Base-by-base conservation (phyloP, 2,888 invertebrate species). In the Pogonocherus hispidulus region DNA sequence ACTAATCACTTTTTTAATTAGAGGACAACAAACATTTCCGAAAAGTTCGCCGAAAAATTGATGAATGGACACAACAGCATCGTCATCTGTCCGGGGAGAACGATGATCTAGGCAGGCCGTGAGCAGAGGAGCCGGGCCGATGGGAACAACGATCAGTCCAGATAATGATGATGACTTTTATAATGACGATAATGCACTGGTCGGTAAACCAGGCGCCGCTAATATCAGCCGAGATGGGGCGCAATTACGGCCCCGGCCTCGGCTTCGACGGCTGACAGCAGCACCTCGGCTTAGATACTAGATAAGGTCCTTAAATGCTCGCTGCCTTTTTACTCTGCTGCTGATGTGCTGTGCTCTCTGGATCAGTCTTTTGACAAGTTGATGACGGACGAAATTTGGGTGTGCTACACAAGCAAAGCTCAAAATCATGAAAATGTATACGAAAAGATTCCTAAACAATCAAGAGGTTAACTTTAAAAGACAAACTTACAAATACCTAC, bases 141-240 rank as follows among this genome's bases (percentile, higher is more conserved):
- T 79, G 79, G 78, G 79, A 81, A 78, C 77, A 81, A 78, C 77
- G 83, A 83, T 82, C 83, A 77, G 81, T 78, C 79, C 80, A 80
- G 81, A 82, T 85, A 85, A 85, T 85, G 84, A 85, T 84, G 83
- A 84, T 84, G 85, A 85, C 84, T 84, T 83, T 83, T 84, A 84
- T 84, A 83, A 84, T 84, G 83, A 84, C 82, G 83, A 83, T 84
- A 82, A 83, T 83, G 83, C 81, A 82, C 81, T 81, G 78, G 78
- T 14, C 3, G 84, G 81, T 78, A 82, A 80, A 79, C 80, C 81
- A 83, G 84, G 84, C 84, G 84, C 84, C 84, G 84, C 82, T 82
- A 83, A 82, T 83, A 82, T 79, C 73, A 79, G 74, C 80, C 76
- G 74, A 80, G 81, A 81, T 81, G 82, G 79, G 78, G 77, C 80